Evolutionary conservation across 2,888 invertebrate species (phyloP).

Genomic region (Acanthosepion lycidas): DNA sequence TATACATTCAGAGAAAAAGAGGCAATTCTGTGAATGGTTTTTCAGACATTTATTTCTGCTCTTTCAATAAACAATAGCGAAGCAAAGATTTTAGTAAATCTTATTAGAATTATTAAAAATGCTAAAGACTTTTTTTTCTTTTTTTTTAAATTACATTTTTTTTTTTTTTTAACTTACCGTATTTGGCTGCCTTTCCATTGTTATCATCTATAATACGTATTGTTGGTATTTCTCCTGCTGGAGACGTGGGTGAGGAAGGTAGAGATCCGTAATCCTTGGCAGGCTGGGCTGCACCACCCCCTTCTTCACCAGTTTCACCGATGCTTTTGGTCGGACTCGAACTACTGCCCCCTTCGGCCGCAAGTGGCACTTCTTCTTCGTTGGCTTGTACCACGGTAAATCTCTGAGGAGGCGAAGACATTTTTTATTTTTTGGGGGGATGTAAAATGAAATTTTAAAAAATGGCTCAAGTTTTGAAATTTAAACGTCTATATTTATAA

Average conservation of each 20-base stretch:
- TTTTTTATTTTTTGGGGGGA: background rate
- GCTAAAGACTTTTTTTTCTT: no score
- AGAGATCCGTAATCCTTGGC: constrained; percentile 33
- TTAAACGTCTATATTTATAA: no score
- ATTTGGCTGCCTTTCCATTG: background rate
- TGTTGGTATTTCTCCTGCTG: background rate
- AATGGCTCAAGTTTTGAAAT: no score
- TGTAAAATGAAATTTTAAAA: no score
- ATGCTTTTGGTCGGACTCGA: constrained; percentile 11
- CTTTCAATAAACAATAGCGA: no score
- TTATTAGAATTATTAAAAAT: no score
- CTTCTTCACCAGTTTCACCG: background rate
- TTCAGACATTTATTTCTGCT: no score
- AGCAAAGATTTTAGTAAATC: no score
- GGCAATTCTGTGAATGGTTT: no score
- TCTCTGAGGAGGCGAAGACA: constrained; percentile 35
- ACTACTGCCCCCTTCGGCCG: background rate
- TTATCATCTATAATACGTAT: constrained; percentile 16
- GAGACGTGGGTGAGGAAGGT: constrained; percentile 13
- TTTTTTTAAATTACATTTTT: no score
- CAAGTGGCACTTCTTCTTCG: constrained; percentile 35
- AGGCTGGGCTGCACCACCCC: background rate
- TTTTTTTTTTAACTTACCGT: background rate
- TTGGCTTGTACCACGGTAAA: constrained; percentile 25
- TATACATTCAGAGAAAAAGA: no score